Evolutionary conservation across 2,888 invertebrate species (phyloP).

Genomic region (Sinohyriopsis cumingii): DNA sequence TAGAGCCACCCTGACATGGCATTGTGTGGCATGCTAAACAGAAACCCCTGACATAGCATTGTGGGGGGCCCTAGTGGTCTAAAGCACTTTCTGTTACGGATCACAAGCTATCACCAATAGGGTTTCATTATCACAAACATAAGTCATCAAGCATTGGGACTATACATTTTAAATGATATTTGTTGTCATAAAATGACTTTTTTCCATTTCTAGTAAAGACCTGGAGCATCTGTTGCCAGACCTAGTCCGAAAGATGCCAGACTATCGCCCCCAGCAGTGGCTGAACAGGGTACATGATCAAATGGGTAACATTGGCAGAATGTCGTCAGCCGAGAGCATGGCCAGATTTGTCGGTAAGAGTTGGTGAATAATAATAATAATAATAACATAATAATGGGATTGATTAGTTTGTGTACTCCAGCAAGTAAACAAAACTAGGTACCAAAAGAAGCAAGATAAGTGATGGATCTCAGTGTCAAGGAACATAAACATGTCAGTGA

Average conservation of each 20-base stretch:
- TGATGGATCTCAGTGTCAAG: too few species aligned
- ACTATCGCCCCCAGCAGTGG: constrained; percentile 92
- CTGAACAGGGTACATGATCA: constrained; percentile 89
- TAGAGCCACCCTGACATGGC: too few species aligned
- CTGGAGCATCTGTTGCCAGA: constrained; percentile 91
- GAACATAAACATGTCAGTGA: too few species aligned
- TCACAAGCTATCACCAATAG: too few species aligned
- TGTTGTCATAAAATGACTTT: not conserved
- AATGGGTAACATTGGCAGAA: constrained; percentile 83
- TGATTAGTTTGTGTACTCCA: not conserved
- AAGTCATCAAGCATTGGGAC: too few species aligned
- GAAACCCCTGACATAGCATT: too few species aligned
- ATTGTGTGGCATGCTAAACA: too few species aligned
- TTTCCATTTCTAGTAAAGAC: constrained; percentile 65
- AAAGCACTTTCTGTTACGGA: too few species aligned
- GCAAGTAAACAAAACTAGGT: too few species aligned
- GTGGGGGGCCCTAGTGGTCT: too few species aligned
- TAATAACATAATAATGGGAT: not conserved
- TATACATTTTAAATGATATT: not conserved
- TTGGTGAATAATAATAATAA: not conserved
- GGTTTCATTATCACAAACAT: too few species aligned
- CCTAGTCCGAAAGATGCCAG: constrained; percentile 87
- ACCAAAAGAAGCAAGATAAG: too few species aligned
- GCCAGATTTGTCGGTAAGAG: constrained; percentile 79
- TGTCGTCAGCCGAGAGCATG: constrained; percentile 88